phyloP scores from a whole-genome alignment of 37 sponge, comb jelly and placozoan species.

The Mnemiopsis leidyi region DNA sequence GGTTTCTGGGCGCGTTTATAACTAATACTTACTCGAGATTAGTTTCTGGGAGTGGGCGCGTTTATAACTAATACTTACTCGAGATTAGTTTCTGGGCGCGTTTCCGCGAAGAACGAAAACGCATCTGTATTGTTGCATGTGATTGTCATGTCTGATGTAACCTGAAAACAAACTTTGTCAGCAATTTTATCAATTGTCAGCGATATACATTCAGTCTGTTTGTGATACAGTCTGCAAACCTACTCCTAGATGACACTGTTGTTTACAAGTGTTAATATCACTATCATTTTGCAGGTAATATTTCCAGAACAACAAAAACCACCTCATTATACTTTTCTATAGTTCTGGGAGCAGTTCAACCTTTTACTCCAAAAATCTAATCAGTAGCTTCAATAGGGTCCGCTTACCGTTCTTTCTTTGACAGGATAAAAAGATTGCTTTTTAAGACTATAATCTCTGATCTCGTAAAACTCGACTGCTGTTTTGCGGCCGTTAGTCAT shows the following conservation, averaged over 20 bases:
- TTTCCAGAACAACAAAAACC: too few species aligned
- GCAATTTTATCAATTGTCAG: too few species aligned
- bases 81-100: background rate
- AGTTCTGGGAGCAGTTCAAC: background rate
- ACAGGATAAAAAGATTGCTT: background rate
- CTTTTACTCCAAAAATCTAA: background rate
- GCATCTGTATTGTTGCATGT: slow-evolving; percentile 13
- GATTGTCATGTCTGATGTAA: background rate
- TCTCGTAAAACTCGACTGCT: too few species aligned
- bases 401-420: background rate
- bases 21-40: background rate
- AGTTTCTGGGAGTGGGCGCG: background rate
- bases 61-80: slow-evolving; percentile 15
- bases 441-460: too few species aligned
- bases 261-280: too few species aligned
- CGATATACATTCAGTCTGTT: too few species aligned
- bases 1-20: background rate
- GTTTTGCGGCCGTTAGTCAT: background rate
- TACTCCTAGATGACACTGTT: too few species aligned
- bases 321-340: too few species aligned
- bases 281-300: too few species aligned
- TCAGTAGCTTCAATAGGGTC: too few species aligned
- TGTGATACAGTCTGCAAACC: background rate
- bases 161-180: too few species aligned
- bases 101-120: slow-evolving; percentile 13